Conservation (phyloP, 2,888 invertebrate species). For the Therioaphis trifolii region DNA sequence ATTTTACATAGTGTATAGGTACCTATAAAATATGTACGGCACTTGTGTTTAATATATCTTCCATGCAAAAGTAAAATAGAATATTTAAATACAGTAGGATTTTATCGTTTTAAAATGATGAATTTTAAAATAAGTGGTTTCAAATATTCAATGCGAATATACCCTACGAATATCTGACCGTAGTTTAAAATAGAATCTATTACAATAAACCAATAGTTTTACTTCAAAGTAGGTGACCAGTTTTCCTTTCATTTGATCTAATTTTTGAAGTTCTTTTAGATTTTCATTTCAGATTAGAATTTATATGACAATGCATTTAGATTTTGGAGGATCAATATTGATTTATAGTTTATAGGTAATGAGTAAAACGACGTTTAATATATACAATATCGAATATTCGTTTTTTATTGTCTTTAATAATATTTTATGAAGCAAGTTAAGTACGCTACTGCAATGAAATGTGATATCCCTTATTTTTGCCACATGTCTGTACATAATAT, state of each 20-base stretch:
- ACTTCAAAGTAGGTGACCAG: constrained; percentile 38
- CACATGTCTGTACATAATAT: not conserved
- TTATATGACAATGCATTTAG: not conserved
- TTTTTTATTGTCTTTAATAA: not conserved
- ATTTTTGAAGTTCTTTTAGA: constrained; percentile 25
- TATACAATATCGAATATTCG: not conserved
- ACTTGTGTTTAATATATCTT: not conserved
- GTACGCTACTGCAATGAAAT: not conserved
- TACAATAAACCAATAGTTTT: too few relatives aligned
- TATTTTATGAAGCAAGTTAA: not conserved
- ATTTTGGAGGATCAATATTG: constrained; percentile 29
- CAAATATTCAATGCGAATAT: not conserved
- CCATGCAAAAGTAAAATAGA: not conserved
- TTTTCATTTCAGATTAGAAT: constrained; percentile 43
- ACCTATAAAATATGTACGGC: not conserved
- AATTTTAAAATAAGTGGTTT: constrained; percentile 20
- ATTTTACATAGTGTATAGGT: not conserved
- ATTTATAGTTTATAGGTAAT: constrained; percentile 18
- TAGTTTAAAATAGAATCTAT: constrained; percentile 38
- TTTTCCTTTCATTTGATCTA: constrained; percentile 54
- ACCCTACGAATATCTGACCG: constrained; percentile 7
- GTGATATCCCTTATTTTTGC: not conserved
- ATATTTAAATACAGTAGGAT: constrained; percentile 3
- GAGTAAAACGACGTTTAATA: constrained; percentile 2
- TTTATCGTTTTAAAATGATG: not conserved